Percentiles rank a stretch among this genome's conserved stretches.
Conservation (phyloP, 1,140 invertebrate species). For the Nautilus pompilius region DNA sequence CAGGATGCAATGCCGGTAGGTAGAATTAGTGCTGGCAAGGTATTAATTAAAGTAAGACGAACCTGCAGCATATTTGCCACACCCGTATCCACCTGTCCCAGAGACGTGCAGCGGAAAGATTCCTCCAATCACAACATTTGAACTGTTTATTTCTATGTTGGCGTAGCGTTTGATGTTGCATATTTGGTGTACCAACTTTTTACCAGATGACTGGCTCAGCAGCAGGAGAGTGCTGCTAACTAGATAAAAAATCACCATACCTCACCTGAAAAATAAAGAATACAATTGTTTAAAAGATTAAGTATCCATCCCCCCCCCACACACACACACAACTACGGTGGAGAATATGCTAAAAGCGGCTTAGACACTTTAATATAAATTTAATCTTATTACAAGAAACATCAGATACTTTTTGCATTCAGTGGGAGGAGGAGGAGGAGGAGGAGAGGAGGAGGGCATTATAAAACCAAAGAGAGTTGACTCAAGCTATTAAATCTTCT, state of each 20-base stretch:
- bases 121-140: slow-evolving; percentile 22
- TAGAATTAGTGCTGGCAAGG: not conserved
- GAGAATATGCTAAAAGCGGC: no score
- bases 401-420: no score
- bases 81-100: slow-evolving; percentile 14
- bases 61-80: slow-evolving; percentile 25
- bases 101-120: slow-evolving; percentile 15
- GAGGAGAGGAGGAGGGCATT: no score
- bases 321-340: not conserved
- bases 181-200: slow-evolving; percentile 17
- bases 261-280: not conserved
- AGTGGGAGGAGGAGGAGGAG: no score
- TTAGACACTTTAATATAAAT: no score
- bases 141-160: slow-evolving; percentile 8
- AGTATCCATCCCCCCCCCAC: slow-evolving; percentile 5
- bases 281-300: slow-evolving; percentile 3
- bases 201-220: not conserved
- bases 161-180: slow-evolving; percentile 13
- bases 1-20: not conserved
- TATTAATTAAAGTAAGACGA: not conserved
- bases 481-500: no score
- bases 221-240: not conserved
- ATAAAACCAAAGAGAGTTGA: no score
- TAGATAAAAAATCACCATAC: slow-evolving; percentile 5
- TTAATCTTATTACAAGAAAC: no score